These are phyloP conservation scores for Motacilla alba DNA, from an alignment of 2,113 vertebrate genomes.

Conservation along the genomic window DNA sequence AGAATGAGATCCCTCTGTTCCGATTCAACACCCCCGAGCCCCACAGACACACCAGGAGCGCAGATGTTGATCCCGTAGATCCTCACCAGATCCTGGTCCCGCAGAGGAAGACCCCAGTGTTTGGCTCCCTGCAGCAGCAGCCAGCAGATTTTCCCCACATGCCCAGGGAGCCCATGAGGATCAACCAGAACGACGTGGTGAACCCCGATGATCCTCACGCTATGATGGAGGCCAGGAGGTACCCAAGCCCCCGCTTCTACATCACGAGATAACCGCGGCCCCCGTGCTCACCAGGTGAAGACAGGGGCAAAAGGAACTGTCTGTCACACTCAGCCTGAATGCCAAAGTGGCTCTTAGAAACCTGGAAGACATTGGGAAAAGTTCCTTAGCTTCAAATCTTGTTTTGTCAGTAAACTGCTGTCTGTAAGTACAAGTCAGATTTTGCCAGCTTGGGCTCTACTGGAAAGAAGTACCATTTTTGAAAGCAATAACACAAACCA, in stretches of 20 bases:
- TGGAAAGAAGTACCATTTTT: not conserved
- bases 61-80: conserved; percentile 73
- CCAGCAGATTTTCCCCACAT: conserved; percentile 1
- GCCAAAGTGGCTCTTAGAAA: not conserved
- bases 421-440: not conserved
- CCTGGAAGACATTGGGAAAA: not conserved
- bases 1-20: conserved; percentile 84
- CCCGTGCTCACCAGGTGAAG: accelerated
- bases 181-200: conserved; percentile 67
- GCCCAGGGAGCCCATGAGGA: conserved; percentile 74
- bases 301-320: not conserved
- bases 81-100: conserved; percentile 69
- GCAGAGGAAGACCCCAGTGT: not conserved
- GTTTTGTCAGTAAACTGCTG: not conserved
- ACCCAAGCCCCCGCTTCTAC: conserved; percentile 61
- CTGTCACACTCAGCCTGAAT: not conserved
- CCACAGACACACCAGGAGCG: conserved; percentile 76
- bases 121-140: not conserved
- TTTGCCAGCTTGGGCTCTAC: not conserved
- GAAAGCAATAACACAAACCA: not conserved
- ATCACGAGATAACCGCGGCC: not conserved
- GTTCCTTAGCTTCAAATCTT: not conserved
- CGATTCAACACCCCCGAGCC: conserved; percentile 75
- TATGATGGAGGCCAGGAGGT: conserved; percentile 67
- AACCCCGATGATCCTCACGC: conserved; percentile 75